Conservation (phyloP, 2,888 invertebrate genomes). For the Autographa gamma region DNA sequence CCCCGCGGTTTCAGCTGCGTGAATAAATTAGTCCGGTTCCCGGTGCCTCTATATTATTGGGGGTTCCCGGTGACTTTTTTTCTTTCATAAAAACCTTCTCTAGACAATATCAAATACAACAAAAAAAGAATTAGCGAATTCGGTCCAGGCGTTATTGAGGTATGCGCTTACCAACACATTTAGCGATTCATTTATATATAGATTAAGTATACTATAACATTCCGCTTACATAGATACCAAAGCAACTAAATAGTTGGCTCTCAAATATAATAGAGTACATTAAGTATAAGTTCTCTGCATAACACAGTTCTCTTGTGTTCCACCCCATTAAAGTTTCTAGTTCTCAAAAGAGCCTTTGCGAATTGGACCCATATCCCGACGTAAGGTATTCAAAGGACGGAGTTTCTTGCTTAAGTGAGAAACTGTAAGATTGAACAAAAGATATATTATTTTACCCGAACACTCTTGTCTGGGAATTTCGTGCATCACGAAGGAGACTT, state of each 20-base stretch:
- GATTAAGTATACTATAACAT: too few relatives aligned
- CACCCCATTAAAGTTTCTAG: not conserved
- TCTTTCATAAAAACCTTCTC: too few relatives aligned
- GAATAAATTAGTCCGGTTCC: too few relatives aligned
- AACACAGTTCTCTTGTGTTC: not conserved
- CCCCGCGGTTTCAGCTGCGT: too few relatives aligned
- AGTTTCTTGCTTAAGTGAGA: not conserved
- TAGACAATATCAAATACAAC: too few relatives aligned
- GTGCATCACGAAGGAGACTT: not conserved
- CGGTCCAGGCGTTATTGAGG: too few relatives aligned
- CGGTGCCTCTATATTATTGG: too few relatives aligned
- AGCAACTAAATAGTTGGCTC: not conserved
- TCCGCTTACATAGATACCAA: not conserved
- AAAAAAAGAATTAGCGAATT: too few relatives aligned
- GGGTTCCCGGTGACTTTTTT: too few relatives aligned
- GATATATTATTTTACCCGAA: not conserved
- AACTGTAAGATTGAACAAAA: not conserved
- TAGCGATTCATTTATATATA: too few relatives aligned
- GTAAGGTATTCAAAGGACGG: not conserved
- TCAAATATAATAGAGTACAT: not conserved
- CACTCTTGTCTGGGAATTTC: not conserved
- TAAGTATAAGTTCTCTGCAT: not conserved
- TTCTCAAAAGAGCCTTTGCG: not conserved
- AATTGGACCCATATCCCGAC: not conserved
- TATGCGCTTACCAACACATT: too few relatives aligned